Evolutionary conservation across 2,888 invertebrate species (phyloP).

Genomic region (Limenitis camilla): DNA sequence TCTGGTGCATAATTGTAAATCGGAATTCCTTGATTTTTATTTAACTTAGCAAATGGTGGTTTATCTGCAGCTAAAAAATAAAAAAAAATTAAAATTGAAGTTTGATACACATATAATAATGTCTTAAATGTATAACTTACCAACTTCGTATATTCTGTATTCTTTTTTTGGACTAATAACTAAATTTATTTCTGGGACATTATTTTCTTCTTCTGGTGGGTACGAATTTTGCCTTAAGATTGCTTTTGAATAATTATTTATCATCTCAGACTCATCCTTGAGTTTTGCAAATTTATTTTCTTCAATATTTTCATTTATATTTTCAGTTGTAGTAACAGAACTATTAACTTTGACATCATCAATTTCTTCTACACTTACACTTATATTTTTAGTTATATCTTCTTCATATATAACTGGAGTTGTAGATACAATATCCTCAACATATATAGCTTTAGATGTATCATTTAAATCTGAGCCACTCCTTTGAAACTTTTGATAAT

Average conservation of each 20-base stretch:
- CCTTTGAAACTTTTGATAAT: neutral
- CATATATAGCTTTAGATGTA: neutral
- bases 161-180: conserved; percentile 13
- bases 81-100: neutral
- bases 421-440: neutral
- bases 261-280: neutral
- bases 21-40: conserved; percentile 22
- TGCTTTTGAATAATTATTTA: neutral
- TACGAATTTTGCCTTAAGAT: neutral
- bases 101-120: neutral
- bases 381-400: neutral
- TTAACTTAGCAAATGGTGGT: conserved; percentile 18
- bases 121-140: conserved; percentile 36
- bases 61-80: conserved; percentile 27
- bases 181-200: neutral
- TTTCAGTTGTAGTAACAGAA: neutral
- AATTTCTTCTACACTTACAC: neutral
- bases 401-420: neutral
- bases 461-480: neutral
- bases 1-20: conserved; percentile 39
- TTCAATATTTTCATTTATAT: neutral
- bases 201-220: neutral
- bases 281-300: neutral
- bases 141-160: conserved; percentile 44
- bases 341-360: neutral